Evolutionary conservation across 2,797 vertebrate genomes (phyloP).

Genomic region (Prionace glauca): DNA sequence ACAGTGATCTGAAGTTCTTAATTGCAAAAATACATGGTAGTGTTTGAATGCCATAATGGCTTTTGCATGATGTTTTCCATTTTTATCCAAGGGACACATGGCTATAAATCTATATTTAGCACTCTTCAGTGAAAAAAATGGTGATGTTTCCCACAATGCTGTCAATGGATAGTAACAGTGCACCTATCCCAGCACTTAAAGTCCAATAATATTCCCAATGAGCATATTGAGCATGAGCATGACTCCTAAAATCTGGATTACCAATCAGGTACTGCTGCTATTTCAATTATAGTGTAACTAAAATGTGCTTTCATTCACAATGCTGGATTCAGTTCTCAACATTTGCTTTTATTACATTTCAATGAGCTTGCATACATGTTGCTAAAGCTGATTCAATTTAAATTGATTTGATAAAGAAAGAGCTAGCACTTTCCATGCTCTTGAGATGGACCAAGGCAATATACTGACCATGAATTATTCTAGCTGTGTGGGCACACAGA

Average conservation of each 20-base stretch:
- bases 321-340: neutral
- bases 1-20: neutral
- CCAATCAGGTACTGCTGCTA: neutral
- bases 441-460: neutral
- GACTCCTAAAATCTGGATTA: neutral
- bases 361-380: neutral
- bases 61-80: neutral
- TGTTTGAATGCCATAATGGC: neutral
- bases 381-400: neutral
- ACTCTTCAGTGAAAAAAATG: neutral
- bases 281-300: neutral
- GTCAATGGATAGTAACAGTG: neutral
- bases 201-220: neutral
- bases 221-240: too few species aligned
- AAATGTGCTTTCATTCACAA: neutral
- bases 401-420: neutral
- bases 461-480: neutral
- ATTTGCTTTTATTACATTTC: neutral
- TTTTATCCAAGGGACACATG: neutral
- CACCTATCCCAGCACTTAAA: neutral
- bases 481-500: neutral
- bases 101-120: neutral
- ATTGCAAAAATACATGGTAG: neutral
- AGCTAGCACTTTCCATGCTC: neutral
- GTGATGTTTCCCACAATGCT: neutral